Conservation (phyloP, 2,888 invertebrate species). For the Dynastes maya region DNA sequence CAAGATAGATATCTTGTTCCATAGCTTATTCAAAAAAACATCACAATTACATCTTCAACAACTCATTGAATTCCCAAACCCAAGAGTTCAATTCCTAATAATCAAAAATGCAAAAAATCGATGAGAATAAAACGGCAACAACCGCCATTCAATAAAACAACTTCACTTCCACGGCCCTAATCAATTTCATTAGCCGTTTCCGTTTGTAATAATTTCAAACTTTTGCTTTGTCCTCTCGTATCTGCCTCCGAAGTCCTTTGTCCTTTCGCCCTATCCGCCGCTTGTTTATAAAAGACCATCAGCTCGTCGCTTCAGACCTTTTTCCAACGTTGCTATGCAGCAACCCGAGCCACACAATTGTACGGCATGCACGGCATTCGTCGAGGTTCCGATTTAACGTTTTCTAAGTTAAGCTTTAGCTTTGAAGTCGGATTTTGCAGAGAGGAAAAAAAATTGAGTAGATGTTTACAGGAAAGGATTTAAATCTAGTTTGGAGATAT, state of each 20-base stretch:
- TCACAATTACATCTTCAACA: too few relatives aligned
- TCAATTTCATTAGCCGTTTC: conserved; percentile 35
- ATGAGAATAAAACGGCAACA: background rate
- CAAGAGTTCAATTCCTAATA: too few relatives aligned
- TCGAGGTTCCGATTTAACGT: conserved; percentile 13
- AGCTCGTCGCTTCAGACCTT: background rate
- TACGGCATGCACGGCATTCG: too few relatives aligned
- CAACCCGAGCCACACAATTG: too few relatives aligned
- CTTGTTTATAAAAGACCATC: conserved; percentile 30
- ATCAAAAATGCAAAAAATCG: background rate
- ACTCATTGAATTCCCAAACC: too few relatives aligned
- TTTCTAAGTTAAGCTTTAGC: conserved; percentile 20
- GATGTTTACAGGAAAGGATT: background rate
- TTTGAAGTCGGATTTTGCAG: conserved; percentile 17
- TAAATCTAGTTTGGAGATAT: background rate
- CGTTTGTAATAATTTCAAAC: conserved; percentile 31
- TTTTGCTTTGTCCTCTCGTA: conserved; percentile 24
- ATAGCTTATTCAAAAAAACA: too few relatives aligned
- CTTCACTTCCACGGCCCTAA: conserved; percentile 13
- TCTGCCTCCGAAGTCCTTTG: conserved; percentile 16
- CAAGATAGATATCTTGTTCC: too few relatives aligned
- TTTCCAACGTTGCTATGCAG: background rate
- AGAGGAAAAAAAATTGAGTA: background rate
- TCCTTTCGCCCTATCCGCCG: conserved; percentile 3
- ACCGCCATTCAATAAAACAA: conserved; percentile 12